Conservation (phyloP, 2,797 vertebrate genomes). For the Scyliorhinus canicula region DNA sequence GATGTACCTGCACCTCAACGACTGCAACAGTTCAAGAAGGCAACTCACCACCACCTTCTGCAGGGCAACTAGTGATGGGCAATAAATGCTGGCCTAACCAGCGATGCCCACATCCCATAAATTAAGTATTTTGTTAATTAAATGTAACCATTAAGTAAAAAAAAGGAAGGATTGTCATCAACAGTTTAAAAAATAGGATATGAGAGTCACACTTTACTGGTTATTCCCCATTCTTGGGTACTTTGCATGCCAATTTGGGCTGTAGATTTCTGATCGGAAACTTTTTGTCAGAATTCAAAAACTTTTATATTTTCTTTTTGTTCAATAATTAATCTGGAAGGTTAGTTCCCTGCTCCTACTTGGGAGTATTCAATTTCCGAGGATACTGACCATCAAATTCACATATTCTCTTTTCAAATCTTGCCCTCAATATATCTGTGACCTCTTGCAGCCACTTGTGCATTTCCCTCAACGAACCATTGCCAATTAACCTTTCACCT, state of each 20-base stretch:
- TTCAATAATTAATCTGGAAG: not conserved
- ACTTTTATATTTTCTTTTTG: not conserved
- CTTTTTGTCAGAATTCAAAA: conserved; percentile 10
- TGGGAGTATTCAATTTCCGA: not conserved
- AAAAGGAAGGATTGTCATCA: no score
- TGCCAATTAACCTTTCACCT: not conserved
- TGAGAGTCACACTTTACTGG: not conserved
- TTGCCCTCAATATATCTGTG: not conserved
- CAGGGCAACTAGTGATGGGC: no score
- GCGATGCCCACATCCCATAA: no score
- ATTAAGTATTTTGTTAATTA: no score
- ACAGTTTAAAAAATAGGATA: not conserved
- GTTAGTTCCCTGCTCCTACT: not conserved
- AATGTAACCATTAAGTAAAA: not conserved
- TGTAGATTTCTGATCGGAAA: not conserved
- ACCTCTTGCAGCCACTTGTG: not conserved
- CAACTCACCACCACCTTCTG: no score
- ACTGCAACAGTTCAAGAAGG: no score
- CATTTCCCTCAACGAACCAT: not conserved
- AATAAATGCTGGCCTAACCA: no score
- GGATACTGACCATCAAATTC: not conserved
- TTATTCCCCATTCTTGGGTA: not conserved
- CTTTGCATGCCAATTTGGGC: not conserved
- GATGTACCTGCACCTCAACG: no score
- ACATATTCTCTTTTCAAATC: not conserved